Evolutionary conservation across 2,888 invertebrate genomes (phyloP).

Genomic region (Idaea dimidiata): DNA sequence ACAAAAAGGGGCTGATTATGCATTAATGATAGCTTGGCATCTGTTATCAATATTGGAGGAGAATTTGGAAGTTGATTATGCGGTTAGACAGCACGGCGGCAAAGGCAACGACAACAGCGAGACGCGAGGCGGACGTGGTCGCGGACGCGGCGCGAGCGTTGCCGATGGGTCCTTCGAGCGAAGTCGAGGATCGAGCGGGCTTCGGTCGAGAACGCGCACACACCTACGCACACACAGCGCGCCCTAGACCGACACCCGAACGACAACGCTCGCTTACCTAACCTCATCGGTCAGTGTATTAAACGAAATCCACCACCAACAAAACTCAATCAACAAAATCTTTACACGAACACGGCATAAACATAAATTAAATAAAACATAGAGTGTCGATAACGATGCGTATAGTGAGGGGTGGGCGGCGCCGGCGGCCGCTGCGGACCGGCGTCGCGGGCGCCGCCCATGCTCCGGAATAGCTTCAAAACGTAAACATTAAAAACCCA

Average conservation of each 20-base stretch:
- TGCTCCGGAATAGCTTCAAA: conserved; percentile 73
- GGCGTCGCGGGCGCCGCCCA: conserved; percentile 68
- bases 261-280: conserved; percentile 34
- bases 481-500: conserved; percentile 81
- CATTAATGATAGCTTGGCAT: neutral
- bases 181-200: conserved; percentile 23
- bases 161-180: neutral
- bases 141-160: conserved; percentile 25
- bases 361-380: conserved; percentile 74
- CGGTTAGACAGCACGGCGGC: conserved; percentile 45
- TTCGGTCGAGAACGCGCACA: conserved; percentile 54
- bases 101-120: conserved; percentile 30
- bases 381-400: conserved; percentile 78
- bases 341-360: conserved; percentile 80
- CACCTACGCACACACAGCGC: conserved; percentile 69
- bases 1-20: too few relatives aligned
- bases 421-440: conserved; percentile 48
- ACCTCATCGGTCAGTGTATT: conserved; percentile 69
- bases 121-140: conserved; percentile 24
- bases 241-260: conserved; percentile 44
- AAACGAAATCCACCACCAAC: conserved; percentile 82
- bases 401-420: conserved; percentile 71
- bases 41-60: neutral
- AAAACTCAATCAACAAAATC: conserved; percentile 79
- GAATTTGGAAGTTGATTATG: conserved; percentile 8